A percentile compares a stretch with the other conserved stretches of the same genome.
Conservation (phyloP, 2,888 invertebrate species). For the Folsomia candida region DNA sequence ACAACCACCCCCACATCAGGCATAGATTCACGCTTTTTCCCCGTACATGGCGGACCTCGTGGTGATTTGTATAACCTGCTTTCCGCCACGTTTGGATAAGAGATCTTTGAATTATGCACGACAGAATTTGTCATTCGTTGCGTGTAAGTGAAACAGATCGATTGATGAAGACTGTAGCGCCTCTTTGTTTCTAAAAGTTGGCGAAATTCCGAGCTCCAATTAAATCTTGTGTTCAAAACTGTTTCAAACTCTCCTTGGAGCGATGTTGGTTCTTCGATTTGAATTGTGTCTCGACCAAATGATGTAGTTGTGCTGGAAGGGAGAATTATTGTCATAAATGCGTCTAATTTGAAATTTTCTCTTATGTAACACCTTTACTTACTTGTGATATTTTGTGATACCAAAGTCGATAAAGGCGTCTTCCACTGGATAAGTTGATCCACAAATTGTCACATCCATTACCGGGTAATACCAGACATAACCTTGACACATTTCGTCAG, state of each 20-base stretch:
- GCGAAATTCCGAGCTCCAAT: slow-evolving; percentile 7
- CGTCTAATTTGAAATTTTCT: too few relatives aligned
- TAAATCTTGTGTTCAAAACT: slow-evolving; percentile 4
- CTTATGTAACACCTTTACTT: not conserved
- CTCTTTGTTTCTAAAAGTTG: not conserved
- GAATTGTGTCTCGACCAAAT: not conserved
- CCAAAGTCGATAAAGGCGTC: not conserved
- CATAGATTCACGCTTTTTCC: not conserved
- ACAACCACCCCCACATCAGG: too few relatives aligned
- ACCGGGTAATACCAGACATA: not conserved
- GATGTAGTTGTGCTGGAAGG: not conserved
- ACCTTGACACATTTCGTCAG: not conserved
- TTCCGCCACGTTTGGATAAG: not conserved
- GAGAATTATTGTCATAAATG: too few relatives aligned
- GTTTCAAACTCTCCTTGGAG: slow-evolving; percentile 1
- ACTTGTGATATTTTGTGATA: not conserved
- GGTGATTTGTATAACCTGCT: not conserved
- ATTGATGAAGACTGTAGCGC: not conserved
- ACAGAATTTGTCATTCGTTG: not conserved
- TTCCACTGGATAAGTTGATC: not conserved
- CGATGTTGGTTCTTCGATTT: not conserved
- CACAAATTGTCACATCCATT: not conserved
- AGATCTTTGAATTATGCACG: not conserved
- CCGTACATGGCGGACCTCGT: not conserved
- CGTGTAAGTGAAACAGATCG: not conserved